phyloP scores from a whole-genome alignment of 1,140 invertebrate species.

The Prorops nasuta region DNA sequence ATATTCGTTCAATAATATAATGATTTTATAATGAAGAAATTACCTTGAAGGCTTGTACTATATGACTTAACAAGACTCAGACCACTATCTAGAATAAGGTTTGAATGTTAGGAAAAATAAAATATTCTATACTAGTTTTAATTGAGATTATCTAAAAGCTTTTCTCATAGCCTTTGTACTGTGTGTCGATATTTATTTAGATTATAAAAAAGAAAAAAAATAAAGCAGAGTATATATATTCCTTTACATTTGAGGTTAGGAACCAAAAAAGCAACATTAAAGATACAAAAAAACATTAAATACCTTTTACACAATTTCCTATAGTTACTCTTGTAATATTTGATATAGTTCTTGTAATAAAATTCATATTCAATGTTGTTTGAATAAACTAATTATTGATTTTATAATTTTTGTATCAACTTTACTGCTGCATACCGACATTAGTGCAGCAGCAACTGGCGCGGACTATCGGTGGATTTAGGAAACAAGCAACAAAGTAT shows the following conservation, averaged over 20 bases:
- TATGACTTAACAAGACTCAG: too few relatives aligned
- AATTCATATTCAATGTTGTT: constrained; percentile 43
- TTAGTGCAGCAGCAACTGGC: too few relatives aligned
- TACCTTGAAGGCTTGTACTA: constrained; percentile 19
- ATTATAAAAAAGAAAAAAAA: not conserved
- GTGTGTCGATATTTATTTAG: not conserved
- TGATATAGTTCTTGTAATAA: constrained; percentile 24
- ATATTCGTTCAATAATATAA: not conserved
- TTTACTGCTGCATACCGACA: too few relatives aligned
- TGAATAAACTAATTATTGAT: too few relatives aligned
- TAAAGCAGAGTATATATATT: not conserved
- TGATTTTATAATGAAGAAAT: not conserved
- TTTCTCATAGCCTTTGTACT: not conserved
- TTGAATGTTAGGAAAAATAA: too few relatives aligned
- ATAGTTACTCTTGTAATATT: constrained; percentile 24
- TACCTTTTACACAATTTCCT: constrained; percentile 30
- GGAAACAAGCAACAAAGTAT: too few relatives aligned
- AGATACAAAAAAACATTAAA: not conserved
- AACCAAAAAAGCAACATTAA: not conserved
- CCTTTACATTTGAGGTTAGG: constrained; percentile 14
- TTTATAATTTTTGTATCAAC: too few relatives aligned
- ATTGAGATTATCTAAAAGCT: not conserved
- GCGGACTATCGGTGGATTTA: too few relatives aligned
- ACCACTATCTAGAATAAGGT: too few relatives aligned
- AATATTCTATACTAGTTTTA: too few relatives aligned